phyloP scores from a whole-genome alignment of 2,113 vertebrate genomes.

The Prunella fulvescens region DNA sequence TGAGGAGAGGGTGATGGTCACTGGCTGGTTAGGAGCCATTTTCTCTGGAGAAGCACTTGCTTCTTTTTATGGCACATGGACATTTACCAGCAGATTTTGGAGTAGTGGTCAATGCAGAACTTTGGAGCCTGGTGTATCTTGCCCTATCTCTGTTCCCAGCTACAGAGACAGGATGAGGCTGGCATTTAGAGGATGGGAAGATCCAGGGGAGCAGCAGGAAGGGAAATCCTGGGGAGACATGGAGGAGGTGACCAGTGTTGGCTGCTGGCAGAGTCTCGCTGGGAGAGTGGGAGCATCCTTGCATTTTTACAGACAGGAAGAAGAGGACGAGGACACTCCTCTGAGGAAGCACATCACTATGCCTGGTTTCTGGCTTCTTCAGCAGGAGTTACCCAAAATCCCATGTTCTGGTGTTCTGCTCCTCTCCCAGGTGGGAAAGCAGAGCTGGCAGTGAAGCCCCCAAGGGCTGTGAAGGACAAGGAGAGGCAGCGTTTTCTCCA shows the following conservation, averaged over 20 bases:
- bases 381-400: not conserved
- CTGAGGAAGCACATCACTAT: fast-evolving
- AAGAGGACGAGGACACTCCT: fast-evolving
- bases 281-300: not conserved
- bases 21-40: not conserved
- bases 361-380: not conserved
- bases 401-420: not conserved
- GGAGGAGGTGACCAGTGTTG: not conserved
- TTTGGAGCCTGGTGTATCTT: not conserved
- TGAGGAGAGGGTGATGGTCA: not conserved
- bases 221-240: fast-evolving
- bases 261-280: not conserved
- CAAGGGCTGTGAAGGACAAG: not conserved
- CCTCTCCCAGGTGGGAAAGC: not conserved
- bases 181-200: not conserved
- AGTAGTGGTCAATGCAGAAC: not conserved
- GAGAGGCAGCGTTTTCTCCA: not conserved
- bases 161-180: not conserved
- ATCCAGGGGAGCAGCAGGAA: not conserved
- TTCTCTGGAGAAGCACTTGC: not conserved
- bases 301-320: fast-evolving
- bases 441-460: not conserved
- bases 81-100: not conserved
- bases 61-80: not conserved
- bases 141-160: not conserved